Evolutionary conservation across 2,113 vertebrate genomes (phyloP).

Genomic region (Crotalus horridus): DNA sequence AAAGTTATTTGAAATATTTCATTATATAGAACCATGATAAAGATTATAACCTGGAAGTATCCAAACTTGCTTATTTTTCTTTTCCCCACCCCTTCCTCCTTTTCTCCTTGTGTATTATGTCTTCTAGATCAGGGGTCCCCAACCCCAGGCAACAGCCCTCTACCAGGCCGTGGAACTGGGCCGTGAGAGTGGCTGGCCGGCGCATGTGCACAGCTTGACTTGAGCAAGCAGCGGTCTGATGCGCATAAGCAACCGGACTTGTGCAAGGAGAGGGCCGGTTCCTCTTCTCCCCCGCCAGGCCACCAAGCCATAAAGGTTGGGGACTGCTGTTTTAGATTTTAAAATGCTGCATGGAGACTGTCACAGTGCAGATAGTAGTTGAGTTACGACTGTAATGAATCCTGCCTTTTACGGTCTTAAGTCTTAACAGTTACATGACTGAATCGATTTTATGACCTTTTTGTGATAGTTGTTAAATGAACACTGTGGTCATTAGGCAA

Average conservation of each 20-base stretch:
- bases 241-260: too few relatives aligned
- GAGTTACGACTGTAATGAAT: background rate
- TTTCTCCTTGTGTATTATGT: background rate
- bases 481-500: background rate
- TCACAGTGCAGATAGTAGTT: background rate
- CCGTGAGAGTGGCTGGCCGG: too few relatives aligned
- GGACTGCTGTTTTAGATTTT: background rate
- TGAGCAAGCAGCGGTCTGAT: too few relatives aligned
- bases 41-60: background rate
- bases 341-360: background rate
- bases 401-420: background rate
- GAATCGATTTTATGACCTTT: too few relatives aligned
- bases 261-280: too few relatives aligned
- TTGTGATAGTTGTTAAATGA: too few relatives aligned
- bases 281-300: too few relatives aligned
- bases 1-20: background rate
- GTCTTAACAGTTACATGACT: too few relatives aligned
- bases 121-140: background rate
- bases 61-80: background rate
- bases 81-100: background rate
- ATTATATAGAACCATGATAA: background rate
- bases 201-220: too few relatives aligned
- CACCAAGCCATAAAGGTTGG: too few relatives aligned
- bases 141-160: too few relatives aligned
- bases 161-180: too few relatives aligned